A percentile compares a stretch with the other conserved stretches of the same genome.
phyloP scores from a whole-genome alignment of 2,888 invertebrate species.

The Microdon myrmicae region DNA sequence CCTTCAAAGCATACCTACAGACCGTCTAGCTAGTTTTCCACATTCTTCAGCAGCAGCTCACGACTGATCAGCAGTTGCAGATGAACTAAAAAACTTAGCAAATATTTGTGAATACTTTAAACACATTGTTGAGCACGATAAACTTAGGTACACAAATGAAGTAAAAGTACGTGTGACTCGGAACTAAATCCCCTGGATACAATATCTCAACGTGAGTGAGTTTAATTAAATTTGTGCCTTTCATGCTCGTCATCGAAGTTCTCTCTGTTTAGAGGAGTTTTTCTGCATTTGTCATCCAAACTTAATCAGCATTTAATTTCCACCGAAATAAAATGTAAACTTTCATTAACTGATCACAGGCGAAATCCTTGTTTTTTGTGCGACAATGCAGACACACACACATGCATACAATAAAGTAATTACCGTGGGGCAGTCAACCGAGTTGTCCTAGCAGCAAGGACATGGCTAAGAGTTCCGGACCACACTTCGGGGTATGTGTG shows the following conservation, averaged over 20 bases:
- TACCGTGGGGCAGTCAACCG: not conserved
- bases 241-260: conserved; percentile 43
- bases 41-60: no score
- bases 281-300: conserved; percentile 34
- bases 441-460: not conserved
- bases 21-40: no score
- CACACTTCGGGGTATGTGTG: conserved; percentile 29
- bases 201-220: no score
- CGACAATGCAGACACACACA: conserved; percentile 11
- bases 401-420: not conserved
- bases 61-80: no score
- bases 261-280: conserved; percentile 24
- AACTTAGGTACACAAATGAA: no score
- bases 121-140: no score
- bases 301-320: conserved; percentile 47
- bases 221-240: conserved; percentile 51
- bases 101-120: no score
- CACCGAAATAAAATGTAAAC: conserved; percentile 36
- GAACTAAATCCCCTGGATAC: no score
- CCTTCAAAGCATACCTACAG: no score
- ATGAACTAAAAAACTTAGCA: no score
- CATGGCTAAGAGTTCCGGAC: not conserved
- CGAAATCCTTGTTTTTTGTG: conserved; percentile 10
- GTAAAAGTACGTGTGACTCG: no score
- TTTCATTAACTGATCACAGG: conserved; percentile 34